Conservation (phyloP, 2,113 vertebrate genomes). For the Calypte anna region DNA sequence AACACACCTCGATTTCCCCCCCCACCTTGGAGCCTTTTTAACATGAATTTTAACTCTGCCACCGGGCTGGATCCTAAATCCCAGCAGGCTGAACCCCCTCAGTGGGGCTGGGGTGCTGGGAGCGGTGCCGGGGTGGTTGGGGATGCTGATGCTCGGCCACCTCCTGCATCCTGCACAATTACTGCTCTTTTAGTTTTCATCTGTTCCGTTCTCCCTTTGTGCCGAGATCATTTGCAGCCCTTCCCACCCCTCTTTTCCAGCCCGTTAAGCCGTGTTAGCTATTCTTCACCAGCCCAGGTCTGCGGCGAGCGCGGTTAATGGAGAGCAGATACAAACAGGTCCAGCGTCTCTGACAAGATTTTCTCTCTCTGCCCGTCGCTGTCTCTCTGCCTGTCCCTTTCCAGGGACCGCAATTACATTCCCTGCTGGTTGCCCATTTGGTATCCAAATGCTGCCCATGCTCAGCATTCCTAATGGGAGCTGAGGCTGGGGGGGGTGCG, state of each 20-base stretch:
- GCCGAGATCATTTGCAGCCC: conserved; percentile 33
- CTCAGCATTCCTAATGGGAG: conserved; percentile 25
- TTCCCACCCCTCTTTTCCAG: conserved; percentile 46
- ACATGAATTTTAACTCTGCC: not conserved
- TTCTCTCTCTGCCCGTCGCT: conserved; percentile 6
- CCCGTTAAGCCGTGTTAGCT: conserved; percentile 57
- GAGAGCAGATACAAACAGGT: conserved; percentile 50
- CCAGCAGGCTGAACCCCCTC: fast-evolving
- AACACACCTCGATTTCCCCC: fast-evolving
- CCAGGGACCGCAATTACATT: conserved; percentile 54
- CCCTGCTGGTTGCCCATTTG: conserved; percentile 56
- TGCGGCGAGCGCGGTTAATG: conserved; percentile 48
- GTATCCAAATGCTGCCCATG: conserved; percentile 47
- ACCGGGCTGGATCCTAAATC: fast-evolving
- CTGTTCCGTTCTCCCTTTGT: not conserved
- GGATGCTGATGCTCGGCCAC: fast-evolving
- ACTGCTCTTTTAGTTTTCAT: not conserved
- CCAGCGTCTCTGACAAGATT: conserved; percentile 32
- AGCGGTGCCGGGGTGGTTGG: not conserved
- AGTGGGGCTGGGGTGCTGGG: not conserved
- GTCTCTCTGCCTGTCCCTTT: conserved; percentile 30
- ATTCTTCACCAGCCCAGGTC: conserved; percentile 41
- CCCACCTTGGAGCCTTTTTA: fast-evolving
- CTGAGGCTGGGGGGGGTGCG: not conserved
- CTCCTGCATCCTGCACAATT: not conserved